Evolutionary conservation across 2,888 invertebrate species (phyloP).

Genomic region (Labia minor): DNA sequence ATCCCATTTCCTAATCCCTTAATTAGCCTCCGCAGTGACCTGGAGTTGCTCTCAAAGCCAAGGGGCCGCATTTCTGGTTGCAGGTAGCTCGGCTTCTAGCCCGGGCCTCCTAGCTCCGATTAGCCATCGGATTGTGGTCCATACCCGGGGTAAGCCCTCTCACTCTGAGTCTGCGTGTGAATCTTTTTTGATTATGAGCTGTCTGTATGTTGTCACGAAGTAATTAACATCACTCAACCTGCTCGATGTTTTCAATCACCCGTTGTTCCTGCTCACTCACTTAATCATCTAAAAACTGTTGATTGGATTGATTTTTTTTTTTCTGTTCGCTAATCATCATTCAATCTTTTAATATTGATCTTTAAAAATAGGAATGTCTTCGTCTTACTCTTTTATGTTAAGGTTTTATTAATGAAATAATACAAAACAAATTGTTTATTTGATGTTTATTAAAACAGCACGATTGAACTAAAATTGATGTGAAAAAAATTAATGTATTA

Average conservation of each 20-base stretch:
- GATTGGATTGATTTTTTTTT: conserved; percentile 13
- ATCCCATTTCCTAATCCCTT: neutral
- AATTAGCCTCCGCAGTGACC: conserved; percentile 14
- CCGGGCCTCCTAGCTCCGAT: neutral
- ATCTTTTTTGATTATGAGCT: no score
- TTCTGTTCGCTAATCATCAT: neutral
- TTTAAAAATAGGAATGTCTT: no score
- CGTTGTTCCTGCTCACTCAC: neutral
- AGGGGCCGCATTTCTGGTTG: neutral
- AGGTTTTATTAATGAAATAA: no score
- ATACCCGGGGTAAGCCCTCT: neutral
- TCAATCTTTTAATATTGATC: no score
- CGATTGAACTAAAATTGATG: no score
- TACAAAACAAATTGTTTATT: no score
- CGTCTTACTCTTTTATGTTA: no score
- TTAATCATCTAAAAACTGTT: neutral
- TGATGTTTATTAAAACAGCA: no score
- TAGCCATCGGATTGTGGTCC: neutral
- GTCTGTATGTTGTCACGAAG: neutral
- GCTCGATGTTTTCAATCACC: conserved; percentile 8
- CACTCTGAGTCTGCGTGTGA: conserved; percentile 3
- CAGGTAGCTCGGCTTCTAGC: conserved; percentile 2
- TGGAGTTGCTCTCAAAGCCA: neutral
- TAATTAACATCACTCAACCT: conserved; percentile 13
- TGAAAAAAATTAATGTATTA: no score